Conservation (phyloP, 1,140 invertebrate species). For the Calycopis cecrops region DNA sequence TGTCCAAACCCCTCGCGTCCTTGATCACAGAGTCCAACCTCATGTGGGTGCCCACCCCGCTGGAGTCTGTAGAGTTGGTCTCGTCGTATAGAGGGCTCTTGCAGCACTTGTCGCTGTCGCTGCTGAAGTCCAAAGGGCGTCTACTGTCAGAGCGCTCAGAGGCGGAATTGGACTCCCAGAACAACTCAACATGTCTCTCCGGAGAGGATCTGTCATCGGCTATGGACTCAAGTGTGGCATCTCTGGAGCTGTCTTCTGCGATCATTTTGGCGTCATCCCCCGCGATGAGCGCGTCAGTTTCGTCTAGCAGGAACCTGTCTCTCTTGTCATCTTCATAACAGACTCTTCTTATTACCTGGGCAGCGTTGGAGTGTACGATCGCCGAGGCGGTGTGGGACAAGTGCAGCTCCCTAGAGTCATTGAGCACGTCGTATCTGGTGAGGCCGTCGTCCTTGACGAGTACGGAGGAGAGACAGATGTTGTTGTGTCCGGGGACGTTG, state of each 20-base stretch:
- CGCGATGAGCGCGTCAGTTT: conserved; percentile 44
- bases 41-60: conserved; percentile 54
- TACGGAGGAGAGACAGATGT: conserved; percentile 43
- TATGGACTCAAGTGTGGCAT: conserved; percentile 50
- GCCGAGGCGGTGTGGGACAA: conserved; percentile 51
- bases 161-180: conserved; percentile 67
- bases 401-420: conserved; percentile 51
- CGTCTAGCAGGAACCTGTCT: conserved; percentile 45
- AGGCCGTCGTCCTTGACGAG: conserved; percentile 53
- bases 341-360: conserved; percentile 58
- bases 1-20: conserved; percentile 45
- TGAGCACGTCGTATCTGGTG: conserved; percentile 52
- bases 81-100: conserved; percentile 69
- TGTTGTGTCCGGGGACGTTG: conserved; percentile 38
- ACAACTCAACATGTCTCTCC: conserved; percentile 60
- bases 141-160: conserved; percentile 55
- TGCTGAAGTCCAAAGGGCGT: conserved; percentile 61
- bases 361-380: conserved; percentile 54
- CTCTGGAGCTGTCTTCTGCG: conserved; percentile 53
- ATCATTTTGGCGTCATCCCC: conserved; percentile 58
- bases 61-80: conserved; percentile 65
- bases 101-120: conserved; percentile 70
- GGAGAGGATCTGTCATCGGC: conserved; percentile 59
- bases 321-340: conserved; percentile 54
- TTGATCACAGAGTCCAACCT: conserved; percentile 69